Conservation (phyloP, 2,888 invertebrate genomes). For the Bembecia ichneumoniformis region DNA sequence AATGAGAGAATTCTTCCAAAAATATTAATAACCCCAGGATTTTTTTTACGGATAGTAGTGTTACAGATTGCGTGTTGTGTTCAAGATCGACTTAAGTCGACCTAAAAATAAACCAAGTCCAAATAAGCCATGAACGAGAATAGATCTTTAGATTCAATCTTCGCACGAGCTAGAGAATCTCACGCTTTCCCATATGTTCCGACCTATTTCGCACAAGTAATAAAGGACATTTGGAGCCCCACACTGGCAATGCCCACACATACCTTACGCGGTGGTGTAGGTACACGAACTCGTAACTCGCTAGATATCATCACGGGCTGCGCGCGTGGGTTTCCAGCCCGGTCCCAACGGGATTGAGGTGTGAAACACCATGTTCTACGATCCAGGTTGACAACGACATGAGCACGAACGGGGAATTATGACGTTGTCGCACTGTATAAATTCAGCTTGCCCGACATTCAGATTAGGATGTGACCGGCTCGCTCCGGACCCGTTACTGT, state of each 20-base stretch:
- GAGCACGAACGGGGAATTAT: conserved; percentile 35
- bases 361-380: conserved; percentile 15
- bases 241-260: neutral
- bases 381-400: conserved; percentile 30
- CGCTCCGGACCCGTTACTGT: neutral
- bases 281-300: conserved; percentile 31
- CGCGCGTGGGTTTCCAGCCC: conserved; percentile 18
- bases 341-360: conserved; percentile 12
- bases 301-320: conserved; percentile 21
- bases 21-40: no score
- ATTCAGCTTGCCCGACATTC: conserved; percentile 24
- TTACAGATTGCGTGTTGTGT: no score
- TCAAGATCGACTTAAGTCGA: no score
- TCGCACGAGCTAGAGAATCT: no score
- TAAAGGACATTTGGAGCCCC: neutral
- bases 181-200: neutral
- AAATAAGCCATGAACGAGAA: no score
- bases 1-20: no score
- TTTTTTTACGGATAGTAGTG: no score
- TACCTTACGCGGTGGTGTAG: conserved; percentile 11
- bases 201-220: neutral
- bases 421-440: conserved; percentile 18
- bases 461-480: conserved; percentile 23
- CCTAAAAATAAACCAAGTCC: no score
- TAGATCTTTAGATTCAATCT: no score